Base-by-base conservation (phyloP, 1,140 invertebrate species). In the Monochamus saltuarius region DNA sequence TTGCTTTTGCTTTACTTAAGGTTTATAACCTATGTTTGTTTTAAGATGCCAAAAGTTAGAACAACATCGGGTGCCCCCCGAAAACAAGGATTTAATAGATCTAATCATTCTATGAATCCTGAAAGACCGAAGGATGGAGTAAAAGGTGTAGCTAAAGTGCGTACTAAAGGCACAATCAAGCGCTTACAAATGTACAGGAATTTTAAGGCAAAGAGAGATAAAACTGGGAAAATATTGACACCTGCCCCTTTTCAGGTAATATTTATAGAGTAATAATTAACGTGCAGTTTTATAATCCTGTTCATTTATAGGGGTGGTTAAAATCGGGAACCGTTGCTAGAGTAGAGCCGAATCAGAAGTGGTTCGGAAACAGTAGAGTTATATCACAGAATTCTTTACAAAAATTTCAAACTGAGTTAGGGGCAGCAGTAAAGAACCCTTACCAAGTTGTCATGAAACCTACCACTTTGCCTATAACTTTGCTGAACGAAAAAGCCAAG, bases 401-500 rank as follows among this genome's bases (percentile, higher is more conserved):
- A 81, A 95, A 93, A 70, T 99, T 99, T 76, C 95, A 99, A 81
- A 90, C 92, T 51, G 95, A 98, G 79, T 85, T 99, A 71, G 94
- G 92, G 35, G 92, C 92, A 70, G 96, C 90, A 22, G 84, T 96
- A 42, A 94, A 90, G 72, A 95, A 99, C 81, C 97, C 97, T 0
- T 99, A 98, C 76, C 92, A 98, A 78, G 90, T 99, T 19, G 87
- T 99, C 4, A 96, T 99, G 93, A 94, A 91, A 76, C 93, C 95
- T 10, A 96, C 97, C 1, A 91, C 91, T 68, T 81, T 99, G 35
- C 98, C 98, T 1, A 88, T 99, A 14, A 95, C 95, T 1, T 80
- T 99, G 29, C 81, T 99, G 0, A 95, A 98, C 79, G 95, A 99
- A 79, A 92, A 89, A 71, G 88, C 91, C 1, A 97, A 95, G 76